These are phyloP conservation scores for Megastigmus dorsalis DNA, from an alignment of 2,888 invertebrate species.

Conservation along the genomic window DNA sequence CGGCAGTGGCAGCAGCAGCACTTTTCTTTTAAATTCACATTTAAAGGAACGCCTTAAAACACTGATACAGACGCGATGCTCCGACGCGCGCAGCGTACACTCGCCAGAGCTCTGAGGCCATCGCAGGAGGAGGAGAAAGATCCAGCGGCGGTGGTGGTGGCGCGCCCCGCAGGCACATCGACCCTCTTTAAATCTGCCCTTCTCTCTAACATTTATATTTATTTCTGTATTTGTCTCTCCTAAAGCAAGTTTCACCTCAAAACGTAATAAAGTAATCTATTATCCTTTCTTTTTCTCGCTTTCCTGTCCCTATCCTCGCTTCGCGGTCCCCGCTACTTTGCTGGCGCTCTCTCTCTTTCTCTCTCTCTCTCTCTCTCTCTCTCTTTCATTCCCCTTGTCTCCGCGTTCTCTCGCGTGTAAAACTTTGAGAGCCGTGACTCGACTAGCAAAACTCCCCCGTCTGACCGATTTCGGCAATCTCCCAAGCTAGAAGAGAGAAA, in stretches of 20 bases:
- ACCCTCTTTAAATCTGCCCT: no score
- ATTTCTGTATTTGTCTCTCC: slow-evolving; percentile 22
- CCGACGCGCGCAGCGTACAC: no score
- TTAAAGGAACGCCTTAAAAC: no score
- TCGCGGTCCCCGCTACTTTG: no score
- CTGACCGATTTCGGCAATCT: slow-evolving; percentile 53
- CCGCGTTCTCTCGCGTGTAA: slow-evolving; percentile 44
- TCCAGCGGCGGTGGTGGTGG: no score
- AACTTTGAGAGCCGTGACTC: slow-evolving; percentile 53
- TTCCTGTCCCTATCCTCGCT: background rate
- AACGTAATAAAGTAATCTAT: slow-evolving; percentile 48
- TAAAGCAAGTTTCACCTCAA: slow-evolving; percentile 13
- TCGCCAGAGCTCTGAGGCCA: no score
- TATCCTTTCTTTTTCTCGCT: slow-evolving; percentile 13
- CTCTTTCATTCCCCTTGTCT: slow-evolving; percentile 6
- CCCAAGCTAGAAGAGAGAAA: background rate
- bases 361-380: background rate
- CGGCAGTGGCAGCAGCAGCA: no score
- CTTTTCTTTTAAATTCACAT: no score
- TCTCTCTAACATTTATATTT: slow-evolving; percentile 8
- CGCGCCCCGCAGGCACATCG: no score
- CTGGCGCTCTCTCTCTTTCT: background rate
- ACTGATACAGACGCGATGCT: no score
- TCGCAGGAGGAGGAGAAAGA: no score
- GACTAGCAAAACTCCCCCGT: slow-evolving; percentile 43